Evolutionary conservation across 2,797 vertebrate species (phyloP), one percentile per base, ranked within the genome.

Genomic region (Labeo calbasu): DNA sequence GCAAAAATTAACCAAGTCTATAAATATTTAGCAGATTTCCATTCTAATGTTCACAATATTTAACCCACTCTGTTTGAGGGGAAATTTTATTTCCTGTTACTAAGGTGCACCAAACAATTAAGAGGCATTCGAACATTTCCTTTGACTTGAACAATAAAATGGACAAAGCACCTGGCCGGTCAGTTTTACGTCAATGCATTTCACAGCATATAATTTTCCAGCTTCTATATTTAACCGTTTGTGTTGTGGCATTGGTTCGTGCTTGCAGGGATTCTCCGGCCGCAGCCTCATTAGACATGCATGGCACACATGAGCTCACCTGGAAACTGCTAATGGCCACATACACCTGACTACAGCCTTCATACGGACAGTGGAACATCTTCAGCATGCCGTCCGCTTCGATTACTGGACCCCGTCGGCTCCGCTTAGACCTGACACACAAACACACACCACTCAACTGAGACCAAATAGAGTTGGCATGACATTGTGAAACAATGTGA

Each of bases 341-440:
- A 0, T 97, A 98, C 77, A 97, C 96, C 86, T 96, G 97, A 87
- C 96, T 96, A 88, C 97, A 99, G 87, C 96, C 96, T 81, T 96
- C 94, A 0, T 97, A 96, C 0, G 97, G 97, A 89, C 97, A 99
- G 91, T 96, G 96, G 85, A 98, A 97, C 94, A 97, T 97, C 91
- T 97, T 96, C 0, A 97, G 93, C 93, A 98, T 95, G 81, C 96
- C 97, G 0, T 98, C 96, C 0, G 96, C 94, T 10, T 98, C 96
- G 0, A 93, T 94, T 61, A 95, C 93, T 0, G 95, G 95, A 0
- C 96, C 95, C 46, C 96, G 91, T 7, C 95, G 90, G 92, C 93
- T 96, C 73, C 96, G 95, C 90, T 92, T 95, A 8, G 96, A 95
- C 85, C 96, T 95, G 25, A 5, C 19, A 81, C 11, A 84, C 55